Evolutionary conservation across 2,797 vertebrate genomes (phyloP).

Genomic region (Oceanodroma leucorhoa): DNA sequence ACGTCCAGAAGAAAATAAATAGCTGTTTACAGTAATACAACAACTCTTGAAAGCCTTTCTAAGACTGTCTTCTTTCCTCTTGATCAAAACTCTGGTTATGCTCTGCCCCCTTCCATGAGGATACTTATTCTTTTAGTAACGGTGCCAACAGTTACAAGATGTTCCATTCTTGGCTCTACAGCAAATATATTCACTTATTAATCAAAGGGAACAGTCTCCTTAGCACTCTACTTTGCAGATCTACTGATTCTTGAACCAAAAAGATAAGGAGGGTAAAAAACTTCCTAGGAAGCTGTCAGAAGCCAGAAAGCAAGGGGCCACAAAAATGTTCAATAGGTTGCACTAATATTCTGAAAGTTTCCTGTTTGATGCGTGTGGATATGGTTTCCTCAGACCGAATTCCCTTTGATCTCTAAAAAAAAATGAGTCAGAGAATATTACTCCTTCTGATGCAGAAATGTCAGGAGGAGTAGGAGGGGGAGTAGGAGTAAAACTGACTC

Average conservation of each 20-base stretch:
- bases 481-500: constrained; percentile 51
- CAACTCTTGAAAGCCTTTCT: constrained; percentile 12
- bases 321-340: constrained; percentile 9
- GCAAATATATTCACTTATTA: constrained; percentile 60
- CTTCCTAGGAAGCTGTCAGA: constrained; percentile 12
- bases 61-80: background rate
- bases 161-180: constrained; percentile 50
- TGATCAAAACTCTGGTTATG: constrained; percentile 1
- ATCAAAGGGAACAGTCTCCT: constrained; percentile 45
- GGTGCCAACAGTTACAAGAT: constrained; percentile 55
- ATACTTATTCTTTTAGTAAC: constrained; percentile 23
- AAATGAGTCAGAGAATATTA: constrained; percentile 24
- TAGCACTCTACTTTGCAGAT: constrained; percentile 24
- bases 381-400: background rate
- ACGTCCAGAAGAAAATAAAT: background rate
- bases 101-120: constrained; percentile 2
- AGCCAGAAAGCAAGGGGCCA: background rate
- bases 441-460: constrained; percentile 41
- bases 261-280: background rate
- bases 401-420: constrained; percentile 27
- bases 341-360: constrained; percentile 7
- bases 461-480: constrained; percentile 27
- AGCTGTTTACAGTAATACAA: constrained; percentile 15
- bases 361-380: background rate
- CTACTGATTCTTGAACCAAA: constrained; percentile 30